phyloP scores from a whole-genome alignment of 2,113 vertebrate species.

The Pimephales promelas region DNA sequence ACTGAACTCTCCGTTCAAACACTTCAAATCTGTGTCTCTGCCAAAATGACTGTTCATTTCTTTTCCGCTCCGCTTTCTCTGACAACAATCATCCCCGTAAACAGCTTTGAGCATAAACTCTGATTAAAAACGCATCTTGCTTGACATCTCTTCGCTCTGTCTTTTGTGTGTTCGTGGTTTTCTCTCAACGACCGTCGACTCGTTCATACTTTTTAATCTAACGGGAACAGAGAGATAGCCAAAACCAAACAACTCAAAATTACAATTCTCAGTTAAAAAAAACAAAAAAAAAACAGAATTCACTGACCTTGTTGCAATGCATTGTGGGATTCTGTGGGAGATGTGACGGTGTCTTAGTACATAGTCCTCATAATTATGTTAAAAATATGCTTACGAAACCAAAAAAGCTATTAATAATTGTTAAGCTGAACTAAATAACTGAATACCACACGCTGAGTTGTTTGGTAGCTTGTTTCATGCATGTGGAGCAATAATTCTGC shows the following conservation, averaged over 20 bases:
- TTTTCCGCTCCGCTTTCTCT: background rate
- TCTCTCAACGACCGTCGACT: background rate
- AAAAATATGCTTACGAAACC: constrained; percentile 26
- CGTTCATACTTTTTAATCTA: background rate
- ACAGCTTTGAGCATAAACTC: constrained; percentile 15
- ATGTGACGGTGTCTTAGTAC: background rate
- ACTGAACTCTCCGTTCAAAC: background rate
- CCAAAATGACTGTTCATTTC: constrained; percentile 1
- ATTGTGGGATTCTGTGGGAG: constrained; percentile 1
- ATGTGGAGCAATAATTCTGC: background rate
- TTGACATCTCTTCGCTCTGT: background rate
- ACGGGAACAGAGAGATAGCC: background rate
- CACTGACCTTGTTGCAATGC: background rate
- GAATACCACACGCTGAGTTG: constrained; percentile 9
- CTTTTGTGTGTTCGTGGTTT: background rate
- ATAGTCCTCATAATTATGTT: background rate
- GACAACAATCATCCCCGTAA: constrained; percentile 17
- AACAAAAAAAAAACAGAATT: too few species aligned
- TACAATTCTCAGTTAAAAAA: too few species aligned
- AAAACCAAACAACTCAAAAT: constrained; percentile 1
- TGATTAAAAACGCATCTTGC: background rate
- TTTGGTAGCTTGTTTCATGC: constrained; percentile 2
- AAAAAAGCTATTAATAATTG: constrained; percentile 34
- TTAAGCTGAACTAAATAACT: too few species aligned
- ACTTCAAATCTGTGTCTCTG: background rate